Evolutionary conservation across 2,797 vertebrate genomes (phyloP).

Genomic region (Xiphorhynchus erythropygius): DNA sequence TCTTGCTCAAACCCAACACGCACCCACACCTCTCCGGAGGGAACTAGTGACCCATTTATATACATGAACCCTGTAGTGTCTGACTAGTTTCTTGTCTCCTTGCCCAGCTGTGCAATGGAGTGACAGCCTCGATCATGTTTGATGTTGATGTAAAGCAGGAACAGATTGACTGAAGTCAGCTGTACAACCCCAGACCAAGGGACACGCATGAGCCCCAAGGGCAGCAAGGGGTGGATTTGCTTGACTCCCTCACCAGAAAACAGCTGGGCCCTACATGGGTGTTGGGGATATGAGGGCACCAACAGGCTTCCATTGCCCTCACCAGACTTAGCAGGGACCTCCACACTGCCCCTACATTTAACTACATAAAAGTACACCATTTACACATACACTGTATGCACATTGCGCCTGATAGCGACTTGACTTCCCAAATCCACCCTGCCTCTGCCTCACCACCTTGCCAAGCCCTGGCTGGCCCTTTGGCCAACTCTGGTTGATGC

Average conservation of each 20-base stretch:
- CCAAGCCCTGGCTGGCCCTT: background rate
- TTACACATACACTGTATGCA: background rate
- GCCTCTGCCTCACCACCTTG: background rate
- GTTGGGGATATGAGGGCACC: background rate
- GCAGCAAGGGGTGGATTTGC: background rate
- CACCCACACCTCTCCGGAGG: background rate
- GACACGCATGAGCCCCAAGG: fast-evolving
- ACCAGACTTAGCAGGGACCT: background rate
- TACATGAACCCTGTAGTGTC: background rate
- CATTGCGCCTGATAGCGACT: fast-evolving
- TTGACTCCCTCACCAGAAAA: background rate
- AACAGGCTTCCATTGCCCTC: background rate
- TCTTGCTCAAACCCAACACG: background rate
- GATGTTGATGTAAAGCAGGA: background rate
- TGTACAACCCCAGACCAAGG: background rate
- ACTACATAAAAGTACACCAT: background rate
- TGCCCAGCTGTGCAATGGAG: background rate
- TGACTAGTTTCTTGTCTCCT: background rate
- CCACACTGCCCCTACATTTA: background rate
- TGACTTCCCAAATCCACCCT: background rate
- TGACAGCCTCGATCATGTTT: background rate
- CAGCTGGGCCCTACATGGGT: fast-evolving
- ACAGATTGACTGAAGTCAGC: background rate
- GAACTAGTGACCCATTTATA: background rate
- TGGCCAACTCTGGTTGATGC: background rate